phyloP scores from a whole-genome alignment of 1,140 invertebrate species.

The Bombyx mandarina region DNA sequence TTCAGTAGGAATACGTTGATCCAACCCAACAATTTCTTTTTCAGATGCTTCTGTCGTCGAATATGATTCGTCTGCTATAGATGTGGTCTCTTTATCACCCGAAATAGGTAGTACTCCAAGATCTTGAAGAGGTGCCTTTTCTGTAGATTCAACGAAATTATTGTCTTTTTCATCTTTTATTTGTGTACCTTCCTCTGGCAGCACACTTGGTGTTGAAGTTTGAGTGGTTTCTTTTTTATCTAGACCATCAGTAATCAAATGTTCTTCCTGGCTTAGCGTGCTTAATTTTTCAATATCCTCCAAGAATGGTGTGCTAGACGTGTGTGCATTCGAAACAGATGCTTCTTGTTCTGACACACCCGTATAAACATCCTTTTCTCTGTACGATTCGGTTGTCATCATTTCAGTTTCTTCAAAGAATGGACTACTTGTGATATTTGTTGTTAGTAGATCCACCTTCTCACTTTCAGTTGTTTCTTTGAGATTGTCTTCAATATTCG shows the following conservation, averaged over 20 bases:
- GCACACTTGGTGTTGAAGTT: no score
- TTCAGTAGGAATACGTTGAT: no score
- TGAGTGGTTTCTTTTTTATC: slow-evolving; percentile 1
- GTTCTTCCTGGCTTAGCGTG: slow-evolving; percentile 11
- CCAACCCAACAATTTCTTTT: no score
- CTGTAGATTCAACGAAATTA: background rate
- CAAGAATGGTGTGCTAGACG: slow-evolving; percentile 6
- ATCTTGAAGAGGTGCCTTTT: background rate
- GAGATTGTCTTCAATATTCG: no score
- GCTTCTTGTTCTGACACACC: background rate
- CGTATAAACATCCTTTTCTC: background rate
- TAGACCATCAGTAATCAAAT: slow-evolving; percentile 4
- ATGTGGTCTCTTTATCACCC: no score
- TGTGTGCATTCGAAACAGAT: background rate
- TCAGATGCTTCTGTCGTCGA: no score
- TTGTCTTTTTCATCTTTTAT: no score
- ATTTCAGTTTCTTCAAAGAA: slow-evolving; percentile 4
- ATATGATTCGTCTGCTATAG: no score
- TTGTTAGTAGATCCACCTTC: background rate
- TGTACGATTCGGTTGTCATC: slow-evolving; percentile 3
- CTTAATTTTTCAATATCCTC: slow-evolving; percentile 13
- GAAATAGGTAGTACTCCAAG: no score
- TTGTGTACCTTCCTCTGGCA: no score
- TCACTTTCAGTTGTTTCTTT: background rate
- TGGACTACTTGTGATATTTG: background rate